Evolutionary conservation across 2,113 vertebrate genomes (phyloP), one percentile per base, ranked within the genome.

Genomic region (Oncorhynchus clarkii): DNA sequence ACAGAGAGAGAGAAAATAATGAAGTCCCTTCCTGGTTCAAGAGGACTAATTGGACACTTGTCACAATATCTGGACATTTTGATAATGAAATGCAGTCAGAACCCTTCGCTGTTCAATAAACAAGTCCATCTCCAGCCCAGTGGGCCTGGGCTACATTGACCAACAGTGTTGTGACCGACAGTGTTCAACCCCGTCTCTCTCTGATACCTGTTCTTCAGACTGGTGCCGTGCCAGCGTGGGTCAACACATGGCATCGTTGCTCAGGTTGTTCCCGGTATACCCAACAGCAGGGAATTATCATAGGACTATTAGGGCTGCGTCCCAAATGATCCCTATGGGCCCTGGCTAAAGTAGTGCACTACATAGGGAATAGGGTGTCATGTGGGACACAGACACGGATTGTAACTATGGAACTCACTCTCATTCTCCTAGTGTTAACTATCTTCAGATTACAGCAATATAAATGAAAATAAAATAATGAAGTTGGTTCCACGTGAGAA

Each of bases 181-280:
- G 4, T 71, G 65, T 80, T 86, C 76, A 76, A 27, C 59, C 69
- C 45, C 0, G 75, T 80, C 68, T 69, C 77, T 74, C 77, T 80
- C 78, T 65, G 74, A 74, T 83, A 34, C 26, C 70, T 51, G 39
- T 18, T 72, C 49, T 73, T 9, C 11, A 54, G 3, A 34, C 74
- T 87, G 86, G 82, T 78, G 67, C n/a, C 22, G 67, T 34, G 85
- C 83, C 85, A 86, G 48, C 71, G 73, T 26, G 57, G 65, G 51
- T 86, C 77, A 76, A 76, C 8, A 8, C 84, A 80, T 31, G 29
- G 65, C 78, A 71, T 73, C 69, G 70, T n/a, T 2, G 51, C 62
- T 81, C 79, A 73, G 83, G 81, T 83, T 74, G 80, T 59, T 75
- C 57, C 79, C 45, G 76, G 51, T 59, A 57, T 26, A 14, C 18